phyloP scores from a whole-genome alignment of 2,113 vertebrate species.

The Carassius gibelio region DNA sequence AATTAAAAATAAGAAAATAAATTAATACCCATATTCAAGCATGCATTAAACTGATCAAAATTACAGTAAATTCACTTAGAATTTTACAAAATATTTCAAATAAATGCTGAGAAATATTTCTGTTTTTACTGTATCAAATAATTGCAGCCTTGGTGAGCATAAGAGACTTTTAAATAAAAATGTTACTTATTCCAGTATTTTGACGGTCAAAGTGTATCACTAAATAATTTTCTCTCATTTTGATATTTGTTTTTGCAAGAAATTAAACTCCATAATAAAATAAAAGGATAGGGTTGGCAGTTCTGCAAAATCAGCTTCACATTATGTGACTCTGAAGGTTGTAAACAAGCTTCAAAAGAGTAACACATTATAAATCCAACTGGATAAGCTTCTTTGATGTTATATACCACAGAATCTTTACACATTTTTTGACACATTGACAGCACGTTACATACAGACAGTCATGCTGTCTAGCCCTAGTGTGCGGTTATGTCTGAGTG shows the following conservation, averaged over 20 bases:
- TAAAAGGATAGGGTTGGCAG: background rate
- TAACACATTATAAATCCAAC: background rate
- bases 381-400: background rate
- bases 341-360: background rate
- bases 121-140: no score
- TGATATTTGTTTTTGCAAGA: background rate
- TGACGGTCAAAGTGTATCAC: no score
- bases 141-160: no score
- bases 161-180: no score
- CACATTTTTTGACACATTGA: background rate
- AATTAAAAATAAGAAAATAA: background rate
- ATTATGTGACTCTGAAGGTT: background rate
- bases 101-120: no score
- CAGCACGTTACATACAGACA: background rate
- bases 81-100: no score
- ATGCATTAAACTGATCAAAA: background rate
- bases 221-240: background rate
- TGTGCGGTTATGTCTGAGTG: slow-evolving; percentile 5
- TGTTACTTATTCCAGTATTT: no score
- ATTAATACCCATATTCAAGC: background rate
- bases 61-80: background rate
- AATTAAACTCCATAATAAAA: background rate
- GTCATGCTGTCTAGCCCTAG: background rate
- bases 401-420: background rate
- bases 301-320: background rate